A percentile compares a stretch with the other conserved stretches of the same genome.
phyloP scores from a whole-genome alignment of 2,113 vertebrate genomes.

The Centropus bengalensis region DNA sequence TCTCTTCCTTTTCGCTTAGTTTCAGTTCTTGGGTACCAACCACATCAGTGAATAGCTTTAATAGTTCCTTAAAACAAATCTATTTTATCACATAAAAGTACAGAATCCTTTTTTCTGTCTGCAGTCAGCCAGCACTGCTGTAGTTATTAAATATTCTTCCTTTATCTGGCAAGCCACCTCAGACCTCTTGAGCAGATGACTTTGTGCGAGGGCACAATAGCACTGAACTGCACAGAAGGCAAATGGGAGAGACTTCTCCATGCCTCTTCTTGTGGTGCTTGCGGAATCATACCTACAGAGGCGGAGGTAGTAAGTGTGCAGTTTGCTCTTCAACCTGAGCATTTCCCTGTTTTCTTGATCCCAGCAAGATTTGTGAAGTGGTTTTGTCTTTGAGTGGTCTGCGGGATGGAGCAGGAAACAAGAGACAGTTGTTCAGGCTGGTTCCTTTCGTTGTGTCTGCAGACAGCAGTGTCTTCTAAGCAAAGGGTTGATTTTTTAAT shows the following conservation, averaged over 20 bases:
- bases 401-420: not conserved
- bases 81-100: not conserved
- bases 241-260: not conserved
- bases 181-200: not conserved
- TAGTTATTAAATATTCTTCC: not conserved
- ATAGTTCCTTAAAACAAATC: not conserved
- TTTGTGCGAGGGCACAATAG: not conserved
- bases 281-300: not conserved
- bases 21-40: not conserved
- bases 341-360: not conserved
- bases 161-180: not conserved
- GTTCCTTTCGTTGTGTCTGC: not conserved
- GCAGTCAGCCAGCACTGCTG: not conserved
- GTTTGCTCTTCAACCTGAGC: not conserved
- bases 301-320: not conserved
- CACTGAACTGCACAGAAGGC: not conserved
- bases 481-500: not conserved
- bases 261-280: not conserved
- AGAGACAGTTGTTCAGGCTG: not conserved
- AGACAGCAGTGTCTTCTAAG: not conserved
- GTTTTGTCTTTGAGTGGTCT: not conserved
- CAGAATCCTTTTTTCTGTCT: not conserved
- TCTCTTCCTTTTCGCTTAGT: not conserved
- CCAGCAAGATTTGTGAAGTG: not conserved
- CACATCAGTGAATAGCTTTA: not conserved